Percentiles rank a stretch among this genome's conserved stretches.
phyloP scores from a whole-genome alignment of 2,888 invertebrate genomes.

The Agrenia bidenticulata region DNA sequence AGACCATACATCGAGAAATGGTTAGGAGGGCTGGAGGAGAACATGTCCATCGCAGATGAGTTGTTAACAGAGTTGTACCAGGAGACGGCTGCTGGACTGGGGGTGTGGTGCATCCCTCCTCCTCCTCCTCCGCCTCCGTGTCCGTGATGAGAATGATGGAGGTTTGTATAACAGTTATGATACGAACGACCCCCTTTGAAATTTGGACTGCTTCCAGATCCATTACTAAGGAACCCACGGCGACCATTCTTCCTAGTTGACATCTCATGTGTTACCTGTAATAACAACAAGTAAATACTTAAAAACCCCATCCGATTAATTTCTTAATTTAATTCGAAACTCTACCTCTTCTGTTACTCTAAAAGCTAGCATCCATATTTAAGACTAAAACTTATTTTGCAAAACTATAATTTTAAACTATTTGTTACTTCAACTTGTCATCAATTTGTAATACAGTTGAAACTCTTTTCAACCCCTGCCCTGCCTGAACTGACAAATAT shows the following conservation, averaged over 20 bases:
- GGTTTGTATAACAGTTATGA: constrained; percentile 34
- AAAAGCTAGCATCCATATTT: no score
- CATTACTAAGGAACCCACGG: constrained; percentile 38
- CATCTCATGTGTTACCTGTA: constrained; percentile 33
- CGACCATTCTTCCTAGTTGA: constrained; percentile 48
- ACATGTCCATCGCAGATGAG: constrained; percentile 37
- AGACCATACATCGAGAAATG: constrained; percentile 45
- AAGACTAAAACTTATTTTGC: no score
- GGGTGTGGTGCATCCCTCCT: constrained; percentile 42
- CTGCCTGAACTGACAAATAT: no score
- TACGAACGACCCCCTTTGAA: constrained; percentile 45
- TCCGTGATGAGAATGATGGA: constrained; percentile 33
- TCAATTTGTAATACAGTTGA: no score
- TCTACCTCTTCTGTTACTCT: no score
- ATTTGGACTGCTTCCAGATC: constrained; percentile 46
- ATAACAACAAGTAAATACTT: neutral
- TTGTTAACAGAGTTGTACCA: constrained; percentile 49
- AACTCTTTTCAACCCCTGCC: no score
- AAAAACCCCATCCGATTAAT: no score
- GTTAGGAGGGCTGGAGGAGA: constrained; percentile 49
- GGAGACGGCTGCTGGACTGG: constrained; percentile 49
- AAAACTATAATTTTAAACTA: no score
- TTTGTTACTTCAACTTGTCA: no score
- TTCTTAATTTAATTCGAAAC: no score
- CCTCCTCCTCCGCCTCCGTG: constrained; percentile 27